Percentiles rank a stretch among this genome's conserved stretches.
Conservation (phyloP, 2,113 vertebrate genomes). For the Rhipidura dahli region DNA sequence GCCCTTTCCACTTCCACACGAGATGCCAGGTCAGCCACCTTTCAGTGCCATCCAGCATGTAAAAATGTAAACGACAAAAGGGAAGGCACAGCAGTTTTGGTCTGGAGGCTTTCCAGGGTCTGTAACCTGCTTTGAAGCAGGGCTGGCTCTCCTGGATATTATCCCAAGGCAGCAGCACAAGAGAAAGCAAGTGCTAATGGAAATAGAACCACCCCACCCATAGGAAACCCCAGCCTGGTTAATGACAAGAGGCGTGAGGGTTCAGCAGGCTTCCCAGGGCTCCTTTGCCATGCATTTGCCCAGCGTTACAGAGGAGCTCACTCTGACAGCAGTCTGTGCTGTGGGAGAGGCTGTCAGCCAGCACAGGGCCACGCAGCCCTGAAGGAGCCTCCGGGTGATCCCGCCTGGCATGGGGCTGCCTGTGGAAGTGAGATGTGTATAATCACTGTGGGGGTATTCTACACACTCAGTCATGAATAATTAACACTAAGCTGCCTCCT, state of each 20-base stretch:
- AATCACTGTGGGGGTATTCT: background rate
- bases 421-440: background rate
- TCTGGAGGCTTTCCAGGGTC: background rate
- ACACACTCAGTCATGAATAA: constrained; percentile 39
- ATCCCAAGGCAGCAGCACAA: background rate
- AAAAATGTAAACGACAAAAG: background rate
- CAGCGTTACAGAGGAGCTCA: background rate
- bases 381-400: background rate
- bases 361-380: accelerated
- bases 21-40: background rate
- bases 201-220: background rate
- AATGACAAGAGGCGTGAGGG: accelerated
- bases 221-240: background rate
- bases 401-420: background rate
- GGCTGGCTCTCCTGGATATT: background rate
- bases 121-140: background rate
- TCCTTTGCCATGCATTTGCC: background rate
- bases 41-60: background rate
- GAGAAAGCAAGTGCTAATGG: background rate
- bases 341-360: background rate
- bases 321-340: background rate
- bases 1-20: background rate
- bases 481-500: constrained; percentile 29
- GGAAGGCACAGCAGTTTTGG: background rate
- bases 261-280: background rate